Conservation (phyloP, 2,888 invertebrate genomes). For the Drosophila nr. fundita region DNA sequence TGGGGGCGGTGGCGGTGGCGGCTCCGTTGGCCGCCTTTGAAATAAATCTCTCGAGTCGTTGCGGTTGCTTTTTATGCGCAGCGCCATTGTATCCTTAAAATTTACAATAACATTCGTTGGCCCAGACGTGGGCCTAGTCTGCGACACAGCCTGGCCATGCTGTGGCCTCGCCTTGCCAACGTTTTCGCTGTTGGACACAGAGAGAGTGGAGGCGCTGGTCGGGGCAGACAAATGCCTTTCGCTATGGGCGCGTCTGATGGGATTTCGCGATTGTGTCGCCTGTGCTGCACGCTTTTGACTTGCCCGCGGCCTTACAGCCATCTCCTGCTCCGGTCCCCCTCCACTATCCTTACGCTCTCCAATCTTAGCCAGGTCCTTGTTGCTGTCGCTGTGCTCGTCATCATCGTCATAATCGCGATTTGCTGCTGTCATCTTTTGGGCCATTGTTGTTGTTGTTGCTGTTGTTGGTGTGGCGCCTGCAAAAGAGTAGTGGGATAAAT, state of each 20-base stretch:
- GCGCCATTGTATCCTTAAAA: conserved; percentile 92
- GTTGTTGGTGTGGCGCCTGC: conserved; percentile 56
- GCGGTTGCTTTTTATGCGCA: conserved; percentile 88
- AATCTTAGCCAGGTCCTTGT: conserved; percentile 16
- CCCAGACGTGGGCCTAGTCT: conserved; percentile 25
- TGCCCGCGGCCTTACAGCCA: conserved; percentile 68
- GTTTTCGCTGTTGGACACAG: neutral
- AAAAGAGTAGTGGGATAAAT: conserved; percentile 54
- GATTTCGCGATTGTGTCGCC: conserved; percentile 84
- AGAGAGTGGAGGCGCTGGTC: conserved; percentile 70
- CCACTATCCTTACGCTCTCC: neutral
- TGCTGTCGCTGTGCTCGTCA: conserved; percentile 74
- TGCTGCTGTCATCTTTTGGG: conserved; percentile 72
- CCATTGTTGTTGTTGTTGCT: conserved; percentile 33
- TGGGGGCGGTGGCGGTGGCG: conserved; percentile 85
- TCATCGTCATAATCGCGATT: conserved; percentile 81
- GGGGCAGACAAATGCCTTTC: conserved; percentile 81
- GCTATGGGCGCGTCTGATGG: conserved; percentile 84
- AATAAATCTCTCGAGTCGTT: conserved; percentile 88
- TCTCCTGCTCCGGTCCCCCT: conserved; percentile 8
- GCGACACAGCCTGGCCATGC: conserved; percentile 63
- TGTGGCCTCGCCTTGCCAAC: conserved; percentile 28
- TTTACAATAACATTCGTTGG: conserved; percentile 81
- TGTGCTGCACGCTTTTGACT: conserved; percentile 76
- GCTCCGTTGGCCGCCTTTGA: conserved; percentile 85